Percentiles rank a stretch among this genome's conserved stretches.
These are phyloP conservation scores for Phlogophora meticulosa DNA, from an alignment of 2,888 invertebrate genomes.

Conservation along the genomic window DNA sequence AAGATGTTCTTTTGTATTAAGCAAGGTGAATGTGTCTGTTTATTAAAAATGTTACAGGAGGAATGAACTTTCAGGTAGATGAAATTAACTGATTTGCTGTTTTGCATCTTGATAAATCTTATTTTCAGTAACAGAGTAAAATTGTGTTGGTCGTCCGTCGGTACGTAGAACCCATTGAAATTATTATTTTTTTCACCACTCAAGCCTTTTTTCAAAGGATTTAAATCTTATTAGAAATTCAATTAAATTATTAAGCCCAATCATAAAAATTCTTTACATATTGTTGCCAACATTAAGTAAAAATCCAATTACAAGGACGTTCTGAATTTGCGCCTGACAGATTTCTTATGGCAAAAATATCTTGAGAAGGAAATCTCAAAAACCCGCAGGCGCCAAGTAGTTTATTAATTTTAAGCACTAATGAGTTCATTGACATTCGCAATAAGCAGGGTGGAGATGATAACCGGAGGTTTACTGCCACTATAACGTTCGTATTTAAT, in stretches of 20 bases:
- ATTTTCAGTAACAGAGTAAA: background rate
- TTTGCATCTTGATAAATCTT: background rate
- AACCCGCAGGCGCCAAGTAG: conserved; percentile 24
- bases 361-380: conserved; percentile 1
- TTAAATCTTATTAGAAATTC: background rate
- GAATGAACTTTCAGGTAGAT: conserved; percentile 22
- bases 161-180: background rate
- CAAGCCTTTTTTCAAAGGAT: background rate
- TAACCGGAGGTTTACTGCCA: conserved; percentile 34
- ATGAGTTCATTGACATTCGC: conserved; percentile 43
- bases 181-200: background rate
- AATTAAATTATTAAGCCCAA: background rate
- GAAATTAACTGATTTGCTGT: background rate
- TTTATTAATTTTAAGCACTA: conserved; percentile 36
- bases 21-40: background rate
- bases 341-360: conserved; percentile 19
- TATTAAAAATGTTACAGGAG: conserved; percentile 24
- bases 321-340: conserved; percentile 30
- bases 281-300: background rate
- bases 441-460: conserved; percentile 8
- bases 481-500: conserved; percentile 46
- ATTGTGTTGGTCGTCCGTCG: too few species aligned
- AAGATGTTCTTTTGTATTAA: conserved; percentile 21
- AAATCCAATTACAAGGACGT: background rate
- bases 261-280: background rate